These are phyloP conservation scores for Heliconius hermathena DNA, from an alignment of 1,140 invertebrate species.

Conservation along the genomic window DNA sequence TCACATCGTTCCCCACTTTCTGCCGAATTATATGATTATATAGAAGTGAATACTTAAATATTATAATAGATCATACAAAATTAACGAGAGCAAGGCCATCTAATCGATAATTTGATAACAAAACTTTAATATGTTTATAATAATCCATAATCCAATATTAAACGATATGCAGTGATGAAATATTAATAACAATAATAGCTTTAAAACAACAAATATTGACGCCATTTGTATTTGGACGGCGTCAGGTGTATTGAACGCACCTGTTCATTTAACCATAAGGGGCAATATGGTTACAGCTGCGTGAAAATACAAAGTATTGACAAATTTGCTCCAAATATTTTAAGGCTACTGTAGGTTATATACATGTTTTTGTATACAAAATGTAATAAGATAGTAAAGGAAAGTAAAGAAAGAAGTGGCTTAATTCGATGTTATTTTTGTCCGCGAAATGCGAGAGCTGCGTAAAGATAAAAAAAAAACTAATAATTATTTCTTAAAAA, in stretches of 20 bases:
- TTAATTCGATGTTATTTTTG: background rate
- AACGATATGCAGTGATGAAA: background rate
- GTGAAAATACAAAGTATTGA: background rate
- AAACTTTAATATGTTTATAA: background rate
- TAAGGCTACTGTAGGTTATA: background rate
- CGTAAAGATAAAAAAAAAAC: background rate
- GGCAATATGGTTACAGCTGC: constrained; percentile 17
- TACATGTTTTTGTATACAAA: no score
- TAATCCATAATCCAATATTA: background rate
- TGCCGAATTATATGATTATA: no score
- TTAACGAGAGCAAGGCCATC: constrained; percentile 2
- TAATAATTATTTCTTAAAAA: background rate
- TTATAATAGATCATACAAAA: background rate
- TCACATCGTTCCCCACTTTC: no score
- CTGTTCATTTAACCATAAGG: constrained; percentile 7
- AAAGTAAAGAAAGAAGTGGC: background rate
- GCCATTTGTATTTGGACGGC: constrained; percentile 1
- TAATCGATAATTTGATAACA: background rate
- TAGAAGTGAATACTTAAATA: background rate
- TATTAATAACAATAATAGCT: background rate
- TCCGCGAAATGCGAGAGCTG: no score
- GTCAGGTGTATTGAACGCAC: constrained; percentile 20
- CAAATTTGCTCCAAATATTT: background rate
- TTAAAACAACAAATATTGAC: constrained; percentile 3
- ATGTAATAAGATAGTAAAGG: background rate